phyloP scores from a whole-genome alignment of 2,113 vertebrate genomes.

The Potamarius usumacintae region DNA sequence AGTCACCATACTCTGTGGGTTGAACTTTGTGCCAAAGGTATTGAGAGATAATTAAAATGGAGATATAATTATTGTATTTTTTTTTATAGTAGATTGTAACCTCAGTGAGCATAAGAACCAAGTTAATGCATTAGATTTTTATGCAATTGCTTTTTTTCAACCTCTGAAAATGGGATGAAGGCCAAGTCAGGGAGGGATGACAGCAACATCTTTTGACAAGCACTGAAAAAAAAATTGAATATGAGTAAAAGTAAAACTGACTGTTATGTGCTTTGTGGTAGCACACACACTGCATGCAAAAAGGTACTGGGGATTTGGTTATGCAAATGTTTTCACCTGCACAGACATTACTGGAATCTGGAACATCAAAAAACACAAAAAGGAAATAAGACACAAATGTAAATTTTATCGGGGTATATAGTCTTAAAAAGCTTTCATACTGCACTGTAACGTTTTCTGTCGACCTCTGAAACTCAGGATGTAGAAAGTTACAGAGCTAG shows the following conservation, averaged over 20 bases:
- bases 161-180: neutral
- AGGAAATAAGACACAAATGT: neutral
- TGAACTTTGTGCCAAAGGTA: too few species aligned
- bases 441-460: neutral
- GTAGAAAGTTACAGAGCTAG: neutral
- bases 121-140: neutral
- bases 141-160: neutral
- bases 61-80: neutral
- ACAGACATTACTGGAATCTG: neutral
- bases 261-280: neutral
- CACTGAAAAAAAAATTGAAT: neutral
- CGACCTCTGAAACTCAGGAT: neutral
- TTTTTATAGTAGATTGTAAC: neutral
- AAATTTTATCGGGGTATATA: neutral
- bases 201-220: neutral
- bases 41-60: too few species aligned
- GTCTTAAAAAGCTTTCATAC: neutral
- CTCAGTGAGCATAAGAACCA: neutral
- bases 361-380: neutral
- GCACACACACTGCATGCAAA: neutral
- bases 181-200: neutral
- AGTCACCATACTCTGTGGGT: too few species aligned
- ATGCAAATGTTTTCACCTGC: neutral
- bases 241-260: neutral
- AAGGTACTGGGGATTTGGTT: neutral